Percentiles rank a stretch among this genome's conserved stretches.
These are phyloP conservation scores for Cosmia trapezina DNA, from an alignment of 2,888 invertebrate genomes.

Conservation along the genomic window DNA sequence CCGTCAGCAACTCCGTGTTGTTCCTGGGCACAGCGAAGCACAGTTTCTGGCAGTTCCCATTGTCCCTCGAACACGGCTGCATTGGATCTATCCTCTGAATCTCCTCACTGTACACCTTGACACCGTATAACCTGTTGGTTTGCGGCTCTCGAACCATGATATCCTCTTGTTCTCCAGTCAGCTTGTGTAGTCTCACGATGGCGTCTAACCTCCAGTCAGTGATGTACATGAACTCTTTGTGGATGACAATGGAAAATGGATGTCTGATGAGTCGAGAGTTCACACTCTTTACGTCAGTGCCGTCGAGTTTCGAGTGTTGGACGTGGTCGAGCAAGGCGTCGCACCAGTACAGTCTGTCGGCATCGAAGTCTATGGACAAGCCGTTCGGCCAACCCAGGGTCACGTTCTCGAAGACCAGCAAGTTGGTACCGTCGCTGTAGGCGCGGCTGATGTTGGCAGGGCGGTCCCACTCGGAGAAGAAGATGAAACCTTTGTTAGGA, in stretches of 20 bases:
- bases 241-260: conserved; percentile 97
- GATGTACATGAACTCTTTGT: conserved; percentile 97
- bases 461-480: conserved; percentile 98
- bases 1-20: conserved; percentile 89
- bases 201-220: conserved; percentile 99
- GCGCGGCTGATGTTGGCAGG: conserved; percentile 99
- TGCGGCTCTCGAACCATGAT: conserved; percentile 97
- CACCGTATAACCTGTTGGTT: conserved; percentile 97
- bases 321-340: conserved; percentile 99
- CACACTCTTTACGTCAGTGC: conserved; percentile 97
- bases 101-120: conserved; percentile 95
- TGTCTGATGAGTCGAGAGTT: conserved; percentile 96
- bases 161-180: conserved; percentile 96
- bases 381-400: conserved; percentile 99
- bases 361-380: conserved; percentile 96
- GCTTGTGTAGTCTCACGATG: conserved; percentile 96
- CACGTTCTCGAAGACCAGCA: conserved; percentile 96
- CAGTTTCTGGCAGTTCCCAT: conserved; percentile 98
- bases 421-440: conserved; percentile 96
- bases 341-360: conserved; percentile 98
- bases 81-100: conserved; percentile 93
- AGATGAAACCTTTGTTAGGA: conserved; percentile 98
- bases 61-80: conserved; percentile 96
- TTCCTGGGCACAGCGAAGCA: conserved; percentile 97
- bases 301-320: conserved; percentile 97